A percentile compares a stretch with the other conserved stretches of the same genome.
phyloP scores from a whole-genome alignment of 2,113 vertebrate species.

The Coregonus clupeaformis region DNA sequence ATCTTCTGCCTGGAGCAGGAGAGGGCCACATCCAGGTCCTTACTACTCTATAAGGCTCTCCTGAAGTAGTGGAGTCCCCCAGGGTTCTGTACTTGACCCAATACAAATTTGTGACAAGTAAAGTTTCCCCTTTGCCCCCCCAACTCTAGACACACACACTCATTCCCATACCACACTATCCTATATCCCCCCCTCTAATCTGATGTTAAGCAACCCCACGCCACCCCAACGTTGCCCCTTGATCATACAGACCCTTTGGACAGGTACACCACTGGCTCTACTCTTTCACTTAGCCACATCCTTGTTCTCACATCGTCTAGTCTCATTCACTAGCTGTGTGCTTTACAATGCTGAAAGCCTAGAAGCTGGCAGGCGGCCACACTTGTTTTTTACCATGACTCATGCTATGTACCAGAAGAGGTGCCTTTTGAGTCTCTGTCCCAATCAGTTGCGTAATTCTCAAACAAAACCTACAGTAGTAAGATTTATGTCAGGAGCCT shows the following conservation, averaged over 20 bases:
- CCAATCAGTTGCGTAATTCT: background rate
- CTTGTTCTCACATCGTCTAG: background rate
- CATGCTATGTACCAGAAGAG: conserved; percentile 10
- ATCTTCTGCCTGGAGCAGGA: conserved; percentile 86
- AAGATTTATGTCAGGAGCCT: background rate
- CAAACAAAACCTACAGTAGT: background rate
- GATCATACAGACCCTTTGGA: background rate
- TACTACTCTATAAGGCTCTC: conserved; percentile 81
- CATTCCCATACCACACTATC: background rate
- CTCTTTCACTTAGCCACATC: background rate
- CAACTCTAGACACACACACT: background rate
- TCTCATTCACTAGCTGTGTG: background rate
- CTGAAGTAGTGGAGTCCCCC: conserved; percentile 58
- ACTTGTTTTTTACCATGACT: background rate
- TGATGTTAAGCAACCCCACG: background rate
- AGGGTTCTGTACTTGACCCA: conserved; percentile 28
- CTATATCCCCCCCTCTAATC: background rate
- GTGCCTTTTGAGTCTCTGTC: conserved; percentile 32
- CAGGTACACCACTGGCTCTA: background rate
- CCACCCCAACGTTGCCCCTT: background rate
- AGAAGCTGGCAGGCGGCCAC: background rate
- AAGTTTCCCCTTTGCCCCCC: background rate
- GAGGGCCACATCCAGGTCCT: conserved; percentile 70
- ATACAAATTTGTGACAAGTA: background rate
- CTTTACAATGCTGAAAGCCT: background rate